These are phyloP conservation scores for Beris chalybata DNA, from an alignment of 2,888 invertebrate species.

Conservation along the genomic window DNA sequence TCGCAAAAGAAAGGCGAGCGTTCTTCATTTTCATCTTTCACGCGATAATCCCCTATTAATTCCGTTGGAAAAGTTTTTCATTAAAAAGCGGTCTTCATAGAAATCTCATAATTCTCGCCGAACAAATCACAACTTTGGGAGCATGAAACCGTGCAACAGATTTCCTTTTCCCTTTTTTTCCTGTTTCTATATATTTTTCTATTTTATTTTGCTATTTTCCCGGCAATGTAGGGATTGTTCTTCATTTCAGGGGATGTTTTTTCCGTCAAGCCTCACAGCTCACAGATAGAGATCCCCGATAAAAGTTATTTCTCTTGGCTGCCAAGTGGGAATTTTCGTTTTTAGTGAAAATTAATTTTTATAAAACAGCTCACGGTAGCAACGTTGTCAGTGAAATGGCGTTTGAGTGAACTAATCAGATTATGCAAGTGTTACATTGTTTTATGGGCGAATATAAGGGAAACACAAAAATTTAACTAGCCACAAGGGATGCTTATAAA, in stretches of 20 bases:
- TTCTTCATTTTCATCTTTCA: slow-evolving; percentile 16
- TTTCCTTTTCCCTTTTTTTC: slow-evolving; percentile 13
- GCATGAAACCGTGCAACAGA: slow-evolving; percentile 22
- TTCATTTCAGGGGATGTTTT: too few relatives aligned
- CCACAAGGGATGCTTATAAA: too few relatives aligned
- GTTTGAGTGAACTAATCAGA: slow-evolving; percentile 28
- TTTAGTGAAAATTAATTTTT: too few relatives aligned
- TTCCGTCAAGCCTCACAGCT: slow-evolving; percentile 3
- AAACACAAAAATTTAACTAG: too few relatives aligned
- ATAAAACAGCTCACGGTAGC: too few relatives aligned
- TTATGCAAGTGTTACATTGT: slow-evolving; percentile 23
- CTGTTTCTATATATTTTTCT: background rate
- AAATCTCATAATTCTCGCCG: slow-evolving; percentile 15
- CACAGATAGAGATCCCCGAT: slow-evolving; percentile 23
- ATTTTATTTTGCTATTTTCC: too few relatives aligned
- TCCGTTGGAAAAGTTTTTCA: slow-evolving; percentile 29
- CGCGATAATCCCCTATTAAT: slow-evolving; percentile 30
- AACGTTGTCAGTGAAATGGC: slow-evolving; percentile 14
- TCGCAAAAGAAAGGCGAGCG: too few relatives aligned
- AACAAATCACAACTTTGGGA: slow-evolving; percentile 29
- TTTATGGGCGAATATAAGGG: slow-evolving; percentile 8
- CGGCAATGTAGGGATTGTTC: too few relatives aligned
- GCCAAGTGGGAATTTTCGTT: too few relatives aligned
- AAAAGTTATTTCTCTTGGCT: slow-evolving; percentile 20
- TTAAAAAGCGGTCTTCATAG: background rate